Conservation (phyloP, 2,113 vertebrate species). For the Prietella phreatophila region DNA sequence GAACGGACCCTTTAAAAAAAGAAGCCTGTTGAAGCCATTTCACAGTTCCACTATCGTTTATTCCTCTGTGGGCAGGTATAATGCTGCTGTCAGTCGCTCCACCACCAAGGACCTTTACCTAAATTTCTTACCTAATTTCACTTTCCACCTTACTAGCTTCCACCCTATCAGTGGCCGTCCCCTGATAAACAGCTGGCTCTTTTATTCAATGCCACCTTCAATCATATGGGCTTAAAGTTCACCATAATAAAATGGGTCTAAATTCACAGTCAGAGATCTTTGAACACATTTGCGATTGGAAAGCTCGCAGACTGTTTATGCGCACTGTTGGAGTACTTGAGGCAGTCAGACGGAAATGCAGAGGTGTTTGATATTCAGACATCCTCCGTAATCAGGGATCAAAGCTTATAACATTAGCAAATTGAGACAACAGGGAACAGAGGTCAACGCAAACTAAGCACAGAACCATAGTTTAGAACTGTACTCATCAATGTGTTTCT, state of each 20-base stretch:
- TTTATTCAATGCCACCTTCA: slow-evolving; percentile 11
- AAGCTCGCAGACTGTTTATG: not conserved
- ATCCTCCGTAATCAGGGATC: not conserved
- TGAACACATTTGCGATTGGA: not conserved
- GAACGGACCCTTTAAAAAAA: not conserved
- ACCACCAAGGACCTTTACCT: slow-evolving; percentile 12
- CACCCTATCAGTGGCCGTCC: not conserved
- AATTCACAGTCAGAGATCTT: not conserved
- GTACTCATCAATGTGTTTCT: not conserved
- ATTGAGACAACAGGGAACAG: not conserved
- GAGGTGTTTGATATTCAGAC: not conserved
- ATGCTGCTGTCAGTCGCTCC: not conserved
- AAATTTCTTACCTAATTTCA: slow-evolving; percentile 18
- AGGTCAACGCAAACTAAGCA: not conserved
- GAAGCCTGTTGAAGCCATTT: not conserved
- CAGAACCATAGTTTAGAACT: not conserved
- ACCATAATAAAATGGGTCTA: not conserved
- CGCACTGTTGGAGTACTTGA: not conserved
- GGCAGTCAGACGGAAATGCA: not conserved
- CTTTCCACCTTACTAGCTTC: not conserved
- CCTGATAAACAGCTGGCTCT: slow-evolving; percentile 1
- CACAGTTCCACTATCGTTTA: not conserved
- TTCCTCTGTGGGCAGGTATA: slow-evolving; percentile 7
- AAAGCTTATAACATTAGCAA: not conserved
- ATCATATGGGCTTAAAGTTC: not conserved